Percentiles rank a stretch among this genome's conserved stretches.
Conservation (phyloP, 2,113 vertebrate genomes). For the Osmerus eperlanus region DNA sequence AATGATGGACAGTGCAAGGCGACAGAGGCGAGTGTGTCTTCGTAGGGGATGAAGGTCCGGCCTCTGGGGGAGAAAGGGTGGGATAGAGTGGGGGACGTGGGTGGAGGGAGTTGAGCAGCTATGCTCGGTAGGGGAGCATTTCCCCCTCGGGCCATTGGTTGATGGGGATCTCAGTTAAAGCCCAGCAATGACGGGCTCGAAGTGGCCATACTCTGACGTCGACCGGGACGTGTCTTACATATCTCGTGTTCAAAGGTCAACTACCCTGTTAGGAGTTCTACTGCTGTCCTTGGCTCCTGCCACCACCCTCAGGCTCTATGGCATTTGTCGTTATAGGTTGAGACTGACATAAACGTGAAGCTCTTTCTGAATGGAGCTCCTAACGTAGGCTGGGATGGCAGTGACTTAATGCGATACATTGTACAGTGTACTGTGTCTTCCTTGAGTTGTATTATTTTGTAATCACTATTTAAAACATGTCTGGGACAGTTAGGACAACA, state of each 20-base stretch:
- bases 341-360: conserved; percentile 52
- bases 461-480: too few relatives aligned
- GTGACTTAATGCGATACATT: not conserved
- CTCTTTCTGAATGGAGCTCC: conserved; percentile 24
- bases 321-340: conserved; percentile 51
- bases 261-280: conserved; percentile 47
- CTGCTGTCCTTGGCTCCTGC: conserved; percentile 8
- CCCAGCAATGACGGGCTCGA: conserved; percentile 32
- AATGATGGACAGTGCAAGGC: not conserved
- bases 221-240: conserved; percentile 43
- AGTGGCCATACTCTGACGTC: conserved; percentile 35
- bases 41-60: not conserved
- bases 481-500: too few relatives aligned
- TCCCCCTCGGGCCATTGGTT: conserved; percentile 49
- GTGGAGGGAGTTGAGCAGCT: conserved; percentile 37
- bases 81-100: conserved; percentile 24
- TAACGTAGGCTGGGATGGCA: conserved; percentile 48
- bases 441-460: too few relatives aligned
- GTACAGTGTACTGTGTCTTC: too few relatives aligned
- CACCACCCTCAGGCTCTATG: conserved; percentile 41
- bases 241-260: conserved; percentile 61
- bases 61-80: not conserved
- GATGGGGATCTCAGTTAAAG: conserved; percentile 40
- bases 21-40: conserved; percentile 16
- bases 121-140: conserved; percentile 42